Evolutionary conservation across 2,113 vertebrate genomes (phyloP).

Genomic region (Rousettus leschenaultii): DNA sequence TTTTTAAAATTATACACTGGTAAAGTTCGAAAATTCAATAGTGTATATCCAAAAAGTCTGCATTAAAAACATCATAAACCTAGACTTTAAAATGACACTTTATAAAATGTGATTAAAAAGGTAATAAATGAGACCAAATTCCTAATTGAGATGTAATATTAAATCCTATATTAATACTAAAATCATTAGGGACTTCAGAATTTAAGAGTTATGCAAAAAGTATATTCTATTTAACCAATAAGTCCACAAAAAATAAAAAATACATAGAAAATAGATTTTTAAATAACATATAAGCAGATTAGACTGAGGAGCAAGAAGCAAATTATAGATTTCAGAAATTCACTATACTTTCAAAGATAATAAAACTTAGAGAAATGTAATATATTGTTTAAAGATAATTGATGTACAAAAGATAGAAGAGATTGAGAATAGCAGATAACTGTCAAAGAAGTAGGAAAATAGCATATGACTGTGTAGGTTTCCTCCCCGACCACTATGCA

Average conservation of each 20-base stretch:
- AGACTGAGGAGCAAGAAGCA: not conserved
- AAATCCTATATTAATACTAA: not conserved
- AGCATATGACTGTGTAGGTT: not conserved
- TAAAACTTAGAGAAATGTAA: not conserved
- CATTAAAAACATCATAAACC: not conserved
- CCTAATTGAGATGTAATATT: not conserved
- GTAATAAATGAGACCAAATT: not conserved
- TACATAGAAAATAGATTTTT: not conserved
- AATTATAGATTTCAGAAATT: not conserved
- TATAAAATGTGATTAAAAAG: slow-evolving; percentile 31
- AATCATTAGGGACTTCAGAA: not conserved
- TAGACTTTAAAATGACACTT: not conserved
- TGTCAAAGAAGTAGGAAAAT: not conserved
- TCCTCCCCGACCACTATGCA: not conserved
- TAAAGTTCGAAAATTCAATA: not conserved
- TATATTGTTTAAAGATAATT: not conserved
- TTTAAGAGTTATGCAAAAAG: not conserved
- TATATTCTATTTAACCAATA: not conserved
- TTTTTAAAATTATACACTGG: not conserved
- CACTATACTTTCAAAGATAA: not conserved
- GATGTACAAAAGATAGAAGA: not conserved
- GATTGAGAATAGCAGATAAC: not conserved
- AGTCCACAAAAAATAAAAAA: not conserved
- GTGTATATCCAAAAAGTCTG: not conserved
- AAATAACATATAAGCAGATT: not conserved